Conservation (phyloP, 2,113 vertebrate genomes). For the Jacana jacana region DNA sequence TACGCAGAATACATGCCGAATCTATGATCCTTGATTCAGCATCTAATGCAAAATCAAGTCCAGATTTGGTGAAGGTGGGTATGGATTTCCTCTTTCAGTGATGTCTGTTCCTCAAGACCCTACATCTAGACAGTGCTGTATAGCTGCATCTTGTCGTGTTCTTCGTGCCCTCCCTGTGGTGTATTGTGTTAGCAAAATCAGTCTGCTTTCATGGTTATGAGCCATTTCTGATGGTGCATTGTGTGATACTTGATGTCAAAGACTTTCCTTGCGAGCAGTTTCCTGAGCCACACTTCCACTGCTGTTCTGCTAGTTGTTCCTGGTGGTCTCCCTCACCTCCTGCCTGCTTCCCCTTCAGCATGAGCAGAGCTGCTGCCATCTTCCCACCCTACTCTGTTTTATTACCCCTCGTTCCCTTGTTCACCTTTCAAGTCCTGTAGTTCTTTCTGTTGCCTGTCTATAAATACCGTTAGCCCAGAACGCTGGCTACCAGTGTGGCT, state of each 20-base stretch:
- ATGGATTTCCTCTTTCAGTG: constrained; percentile 61
- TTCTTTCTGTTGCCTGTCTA: background rate
- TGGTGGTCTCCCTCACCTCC: background rate
- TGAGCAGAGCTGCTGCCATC: background rate
- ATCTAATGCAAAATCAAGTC: constrained; percentile 81
- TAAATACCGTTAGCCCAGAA: background rate
- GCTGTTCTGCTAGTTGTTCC: background rate
- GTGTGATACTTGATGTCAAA: background rate
- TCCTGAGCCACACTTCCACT: background rate
- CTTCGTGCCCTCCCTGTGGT: background rate
- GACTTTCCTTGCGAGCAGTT: background rate
- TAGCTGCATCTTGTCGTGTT: background rate
- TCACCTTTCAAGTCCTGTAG: background rate
- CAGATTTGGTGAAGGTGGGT: constrained; percentile 93
- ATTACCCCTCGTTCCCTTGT: background rate
- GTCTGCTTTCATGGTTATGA: background rate
- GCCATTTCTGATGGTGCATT: background rate
- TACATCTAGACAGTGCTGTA: background rate
- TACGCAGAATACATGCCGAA: constrained; percentile 95
- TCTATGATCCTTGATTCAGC: constrained; percentile 89
- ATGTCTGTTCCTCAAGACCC: background rate
- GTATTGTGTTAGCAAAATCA: constrained; percentile 8
- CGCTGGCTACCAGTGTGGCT: background rate
- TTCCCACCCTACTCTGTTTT: background rate
- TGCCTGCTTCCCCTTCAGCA: background rate